These are phyloP conservation scores for Gambusia holbrooki DNA, from an alignment of 2,113 vertebrate genomes.

Conservation along the genomic window DNA sequence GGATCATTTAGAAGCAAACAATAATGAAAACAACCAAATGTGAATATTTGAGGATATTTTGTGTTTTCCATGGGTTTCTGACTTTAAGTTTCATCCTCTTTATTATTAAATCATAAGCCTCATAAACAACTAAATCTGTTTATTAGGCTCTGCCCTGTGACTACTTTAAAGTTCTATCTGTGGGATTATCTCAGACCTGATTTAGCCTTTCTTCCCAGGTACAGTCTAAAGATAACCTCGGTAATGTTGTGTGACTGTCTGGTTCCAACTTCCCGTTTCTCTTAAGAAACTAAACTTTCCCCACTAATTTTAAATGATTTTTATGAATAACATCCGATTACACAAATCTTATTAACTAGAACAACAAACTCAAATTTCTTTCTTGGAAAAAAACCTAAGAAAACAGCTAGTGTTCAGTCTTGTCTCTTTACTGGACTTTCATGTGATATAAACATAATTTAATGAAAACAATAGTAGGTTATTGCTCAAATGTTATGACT, in stretches of 20 bases:
- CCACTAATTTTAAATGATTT: neutral
- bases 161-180: conserved; percentile 61
- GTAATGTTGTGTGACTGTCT: conserved; percentile 30
- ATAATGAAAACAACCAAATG: conserved; percentile 6
- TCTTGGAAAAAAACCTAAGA: no score
- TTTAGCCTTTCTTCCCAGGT: conserved; percentile 48
- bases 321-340: neutral
- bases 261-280: neutral
- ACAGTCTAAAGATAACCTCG: conserved; percentile 69
- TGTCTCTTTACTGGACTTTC: neutral
- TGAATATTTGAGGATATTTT: conserved; percentile 24
- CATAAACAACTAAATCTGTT: conserved; percentile 17
- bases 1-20: neutral
- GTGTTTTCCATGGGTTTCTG: neutral
- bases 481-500: no score
- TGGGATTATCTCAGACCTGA: conserved; percentile 66
- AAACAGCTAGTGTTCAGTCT: neutral
- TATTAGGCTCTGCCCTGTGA: conserved; percentile 11
- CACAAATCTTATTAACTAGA: neutral
- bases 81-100: neutral
- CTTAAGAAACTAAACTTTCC: neutral
- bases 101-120: neutral
- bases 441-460: neutral
- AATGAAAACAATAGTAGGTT: neutral
- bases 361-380: no score